Percentiles rank a stretch among this genome's conserved stretches.
These are phyloP conservation scores for Antechinus flavipes DNA, from an alignment of 2,113 vertebrate genomes.

Conservation along the genomic window DNA sequence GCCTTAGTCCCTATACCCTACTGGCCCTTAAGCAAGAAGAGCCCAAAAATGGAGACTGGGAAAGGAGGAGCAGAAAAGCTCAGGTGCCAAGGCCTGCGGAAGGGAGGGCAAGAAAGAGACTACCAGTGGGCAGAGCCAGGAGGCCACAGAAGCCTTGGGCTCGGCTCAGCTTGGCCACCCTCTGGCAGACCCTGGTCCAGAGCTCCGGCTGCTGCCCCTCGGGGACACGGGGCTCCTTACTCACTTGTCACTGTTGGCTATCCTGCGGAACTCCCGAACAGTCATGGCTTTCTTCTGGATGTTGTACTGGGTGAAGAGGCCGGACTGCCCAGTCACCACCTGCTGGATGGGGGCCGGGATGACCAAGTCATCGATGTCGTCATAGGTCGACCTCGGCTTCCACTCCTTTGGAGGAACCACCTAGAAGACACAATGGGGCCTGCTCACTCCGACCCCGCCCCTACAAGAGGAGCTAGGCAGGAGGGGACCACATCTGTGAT, in stretches of 20 bases:
- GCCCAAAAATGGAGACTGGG: too few species aligned
- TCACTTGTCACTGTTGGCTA: slow-evolving; percentile 95
- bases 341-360: slow-evolving; percentile 99
- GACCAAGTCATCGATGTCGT: slow-evolving; percentile 95
- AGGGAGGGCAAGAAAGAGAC: neutral
- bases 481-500: too few species aligned
- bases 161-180: too few species aligned
- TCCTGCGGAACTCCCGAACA: slow-evolving; percentile 94
- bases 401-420: slow-evolving; percentile 96
- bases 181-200: neutral
- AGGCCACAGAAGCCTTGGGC: neutral
- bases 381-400: slow-evolving; percentile 93
- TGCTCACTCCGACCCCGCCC: neutral
- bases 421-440: slow-evolving; percentile 76
- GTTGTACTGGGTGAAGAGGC: slow-evolving; percentile 99
- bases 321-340: slow-evolving; percentile 97
- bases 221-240: slow-evolving; percentile 48
- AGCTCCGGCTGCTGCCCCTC: neutral
- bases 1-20: neutral
- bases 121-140: neutral
- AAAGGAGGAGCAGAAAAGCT: neutral
- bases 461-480: too few species aligned
- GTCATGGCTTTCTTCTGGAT: slow-evolving; percentile 99
- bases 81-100: too few species aligned
- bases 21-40: too few species aligned